A percentile compares a stretch with the other conserved stretches of the same genome.
These are phyloP conservation scores for Amia ocellicauda DNA, from an alignment of 2,113 vertebrate species.

Conservation along the genomic window DNA sequence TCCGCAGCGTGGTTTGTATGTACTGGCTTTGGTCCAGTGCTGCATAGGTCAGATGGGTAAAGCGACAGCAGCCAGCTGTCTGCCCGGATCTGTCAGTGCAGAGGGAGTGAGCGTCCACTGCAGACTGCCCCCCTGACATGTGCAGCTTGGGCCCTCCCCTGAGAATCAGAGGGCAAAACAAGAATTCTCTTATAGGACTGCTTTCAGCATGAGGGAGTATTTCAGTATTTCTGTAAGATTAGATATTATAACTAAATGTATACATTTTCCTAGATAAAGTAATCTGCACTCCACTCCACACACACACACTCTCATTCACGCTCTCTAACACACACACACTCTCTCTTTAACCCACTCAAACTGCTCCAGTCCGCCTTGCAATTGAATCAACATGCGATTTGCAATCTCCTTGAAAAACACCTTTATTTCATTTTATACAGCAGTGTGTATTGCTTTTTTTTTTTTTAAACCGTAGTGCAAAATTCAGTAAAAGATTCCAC, in stretches of 20 bases:
- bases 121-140: no score
- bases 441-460: conserved; percentile 78
- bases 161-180: conserved; percentile 38
- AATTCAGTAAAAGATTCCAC: conserved; percentile 61
- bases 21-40: no score
- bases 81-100: conserved; percentile 51
- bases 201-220: no score
- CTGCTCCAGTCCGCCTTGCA: not conserved
- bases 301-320: no score
- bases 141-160: no score
- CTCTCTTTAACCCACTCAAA: conserved; percentile 24
- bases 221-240: no score
- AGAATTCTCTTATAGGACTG: no score
- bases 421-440: conserved; percentile 69
- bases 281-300: no score
- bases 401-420: conserved; percentile 44
- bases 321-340: conserved; percentile 22
- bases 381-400: not conserved
- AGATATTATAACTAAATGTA: no score
- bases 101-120: conserved; percentile 38
- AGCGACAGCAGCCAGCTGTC: conserved; percentile 73
- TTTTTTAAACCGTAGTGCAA: conserved; percentile 75
- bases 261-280: no score
- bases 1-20: no score
- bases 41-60: conserved; percentile 58